These are phyloP conservation scores for Scomber colias DNA, from an alignment of 2,113 vertebrate genomes.

Conservation along the genomic window DNA sequence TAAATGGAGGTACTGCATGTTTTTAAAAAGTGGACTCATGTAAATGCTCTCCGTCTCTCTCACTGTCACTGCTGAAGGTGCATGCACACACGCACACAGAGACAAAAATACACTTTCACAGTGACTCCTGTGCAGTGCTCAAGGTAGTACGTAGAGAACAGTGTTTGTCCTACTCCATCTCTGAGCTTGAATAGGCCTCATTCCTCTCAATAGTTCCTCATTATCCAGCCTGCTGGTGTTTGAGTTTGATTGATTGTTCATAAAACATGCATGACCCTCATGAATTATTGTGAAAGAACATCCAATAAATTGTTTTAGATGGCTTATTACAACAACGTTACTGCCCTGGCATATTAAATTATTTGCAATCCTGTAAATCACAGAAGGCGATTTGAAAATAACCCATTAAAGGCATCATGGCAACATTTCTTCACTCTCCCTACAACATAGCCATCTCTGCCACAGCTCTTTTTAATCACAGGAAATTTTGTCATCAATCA, in stretches of 20 bases:
- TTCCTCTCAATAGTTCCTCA: conserved; percentile 73
- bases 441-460: conserved; percentile 68
- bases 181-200: conserved; percentile 54
- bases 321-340: conserved; percentile 85
- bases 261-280: conserved; percentile 83
- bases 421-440: conserved; percentile 71
- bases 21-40: conserved; percentile 23
- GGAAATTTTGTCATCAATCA: conserved; percentile 78
- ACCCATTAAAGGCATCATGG: conserved; percentile 74
- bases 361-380: conserved; percentile 82
- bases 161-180: conserved; percentile 41
- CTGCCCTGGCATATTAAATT: conserved; percentile 81
- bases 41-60: background rate
- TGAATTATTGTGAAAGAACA: conserved; percentile 84
- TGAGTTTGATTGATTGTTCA: conserved; percentile 83
- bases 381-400: conserved; percentile 74
- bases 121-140: conserved; percentile 3
- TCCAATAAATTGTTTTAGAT: conserved; percentile 87
- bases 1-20: background rate
- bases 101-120: conserved; percentile 9
- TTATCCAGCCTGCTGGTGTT: conserved; percentile 73
- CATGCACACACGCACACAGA: background rate
- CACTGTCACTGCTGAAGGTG: background rate
- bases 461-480: conserved; percentile 72
- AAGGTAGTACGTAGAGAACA: conserved; percentile 18